A percentile compares a stretch with the other conserved stretches of the same genome.
phyloP scores from a whole-genome alignment of 2,797 vertebrate species.

The Ispidina lecontei region DNA sequence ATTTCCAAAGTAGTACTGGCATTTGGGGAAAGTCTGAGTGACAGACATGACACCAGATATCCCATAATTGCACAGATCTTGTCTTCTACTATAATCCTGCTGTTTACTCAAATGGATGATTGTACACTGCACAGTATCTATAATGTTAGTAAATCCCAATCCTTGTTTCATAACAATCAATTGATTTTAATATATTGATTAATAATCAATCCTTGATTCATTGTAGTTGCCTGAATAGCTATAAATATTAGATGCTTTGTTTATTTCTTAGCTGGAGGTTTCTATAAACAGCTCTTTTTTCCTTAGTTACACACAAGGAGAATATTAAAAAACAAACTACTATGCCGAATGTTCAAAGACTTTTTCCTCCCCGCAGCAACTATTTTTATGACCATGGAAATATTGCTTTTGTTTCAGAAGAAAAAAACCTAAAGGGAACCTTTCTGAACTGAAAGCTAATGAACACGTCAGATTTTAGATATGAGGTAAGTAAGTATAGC shows the following conservation, averaged over 20 bases:
- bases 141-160: not conserved
- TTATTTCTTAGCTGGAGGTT: slow-evolving; percentile 26
- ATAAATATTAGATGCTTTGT: not conserved
- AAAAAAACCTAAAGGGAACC: not conserved
- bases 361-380: not conserved
- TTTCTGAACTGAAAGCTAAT: slow-evolving; percentile 10
- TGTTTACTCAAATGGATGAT: not conserved
- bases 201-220: not conserved
- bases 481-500: not conserved
- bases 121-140: not conserved
- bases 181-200: no score
- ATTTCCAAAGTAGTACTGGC: not conserved
- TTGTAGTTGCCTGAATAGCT: not conserved
- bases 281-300: not conserved
- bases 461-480: not conserved
- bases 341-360: not conserved
- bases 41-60: not conserved
- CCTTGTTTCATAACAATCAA: not conserved
- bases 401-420: not conserved
- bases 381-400: not conserved
- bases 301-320: not conserved
- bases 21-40: not conserved
- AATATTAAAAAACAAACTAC: not conserved
- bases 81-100: not conserved
- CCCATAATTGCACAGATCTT: not conserved